phyloP scores from a whole-genome alignment of 2,888 invertebrate genomes.

The Aelia acuminata region DNA sequence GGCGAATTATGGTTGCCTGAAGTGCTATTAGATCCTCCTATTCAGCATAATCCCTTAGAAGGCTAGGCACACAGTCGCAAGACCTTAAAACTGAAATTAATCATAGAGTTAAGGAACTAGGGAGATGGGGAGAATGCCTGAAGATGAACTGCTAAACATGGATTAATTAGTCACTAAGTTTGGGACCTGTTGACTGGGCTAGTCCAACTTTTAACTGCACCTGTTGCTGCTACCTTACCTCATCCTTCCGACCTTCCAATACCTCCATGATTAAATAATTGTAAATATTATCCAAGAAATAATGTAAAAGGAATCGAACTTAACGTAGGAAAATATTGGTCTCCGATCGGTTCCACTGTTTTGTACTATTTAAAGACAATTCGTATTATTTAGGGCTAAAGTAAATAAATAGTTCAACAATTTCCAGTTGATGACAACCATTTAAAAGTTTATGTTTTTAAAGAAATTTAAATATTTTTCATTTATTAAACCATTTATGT shows the following conservation, averaged over 20 bases:
- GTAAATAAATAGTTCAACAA: too few species aligned
- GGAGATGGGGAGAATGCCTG: background rate
- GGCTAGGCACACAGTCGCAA: background rate
- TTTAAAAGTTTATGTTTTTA: too few species aligned
- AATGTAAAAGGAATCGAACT: background rate
- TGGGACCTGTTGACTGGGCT: conserved; percentile 2
- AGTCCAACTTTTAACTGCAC: conserved; percentile 33
- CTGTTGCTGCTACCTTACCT: conserved; percentile 35
- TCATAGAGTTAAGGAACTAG: background rate
- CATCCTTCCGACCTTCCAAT: background rate
- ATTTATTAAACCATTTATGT: too few species aligned
- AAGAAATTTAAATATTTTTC: too few species aligned
- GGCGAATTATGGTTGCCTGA: too few species aligned
- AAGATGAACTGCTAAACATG: conserved; percentile 12
- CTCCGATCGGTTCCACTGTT: background rate
- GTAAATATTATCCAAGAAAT: background rate
- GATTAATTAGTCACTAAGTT: conserved; percentile 43
- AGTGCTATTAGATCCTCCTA: too few species aligned
- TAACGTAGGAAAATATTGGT: background rate
- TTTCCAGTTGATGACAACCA: too few species aligned
- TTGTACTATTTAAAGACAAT: too few species aligned
- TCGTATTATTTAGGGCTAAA: too few species aligned
- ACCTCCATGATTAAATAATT: background rate
- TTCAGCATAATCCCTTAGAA: too few species aligned
- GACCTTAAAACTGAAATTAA: background rate